Evolutionary conservation across 23 tunicate genomes (phyloP), one percentile per base, ranked within the genome.

Genomic region (Botrylloides violaceus): DNA sequence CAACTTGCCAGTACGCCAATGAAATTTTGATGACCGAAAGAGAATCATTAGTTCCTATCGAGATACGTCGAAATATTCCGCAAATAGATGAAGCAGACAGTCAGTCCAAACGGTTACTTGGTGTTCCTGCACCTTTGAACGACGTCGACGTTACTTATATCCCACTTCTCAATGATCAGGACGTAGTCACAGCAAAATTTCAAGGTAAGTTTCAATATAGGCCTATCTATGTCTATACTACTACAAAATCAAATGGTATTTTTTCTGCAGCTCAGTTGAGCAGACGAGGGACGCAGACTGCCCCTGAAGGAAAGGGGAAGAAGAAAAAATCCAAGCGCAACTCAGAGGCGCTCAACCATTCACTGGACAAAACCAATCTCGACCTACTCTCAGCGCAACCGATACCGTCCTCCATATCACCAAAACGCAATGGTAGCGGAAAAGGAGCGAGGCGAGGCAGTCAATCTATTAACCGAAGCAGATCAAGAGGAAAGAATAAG

Each of bases 101-200:
- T 3, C 58, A 48, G 31, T 24, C 21, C 2, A 43, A 39, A 20
- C 29, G 27, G 15, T 3, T 31, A 9, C n/a, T 68, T 55, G 56
- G 32, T n/a, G 74, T 68, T 32, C 58, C 36, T 18, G 18, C 70
- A 26, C 72, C 75, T 12, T 32, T 36, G 31, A 32, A 18, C 47
- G 74, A 38, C 32, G 77, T 70, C 9, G 81, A 86, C 55, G 72
- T 86, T 29, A 73, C 81, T 30, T 86, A 80, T 49, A 75, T 80
- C 4, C 94, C 94, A 39, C 66, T 86, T 32, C 85, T 86, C 1
- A 86, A 86, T 58, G 71, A 86, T 49, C 77, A 66, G 19, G 71
- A 75, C 21, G 79, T 86, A 48, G 78, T 86, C 35, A 86, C 65
- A 0, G n/a, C 94, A 3, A 74, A 68, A 71, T 86, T 86, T 62